These are phyloP conservation scores for Eulemur mongoz DNA, from an alignment of 2,797 vertebrate genomes.

Conservation along the genomic window DNA sequence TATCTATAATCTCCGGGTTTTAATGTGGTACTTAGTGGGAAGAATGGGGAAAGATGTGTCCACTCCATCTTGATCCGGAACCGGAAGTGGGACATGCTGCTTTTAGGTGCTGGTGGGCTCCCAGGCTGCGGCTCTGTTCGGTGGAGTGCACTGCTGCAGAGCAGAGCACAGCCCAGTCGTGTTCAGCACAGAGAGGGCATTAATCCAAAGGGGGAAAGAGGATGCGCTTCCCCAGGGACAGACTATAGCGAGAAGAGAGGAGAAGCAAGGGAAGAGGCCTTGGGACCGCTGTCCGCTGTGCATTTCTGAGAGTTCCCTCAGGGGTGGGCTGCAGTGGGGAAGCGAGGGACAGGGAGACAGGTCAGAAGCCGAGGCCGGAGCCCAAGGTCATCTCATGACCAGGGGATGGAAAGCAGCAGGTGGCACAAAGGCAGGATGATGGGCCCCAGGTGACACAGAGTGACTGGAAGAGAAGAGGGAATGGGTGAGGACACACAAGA, in stretches of 20 bases:
- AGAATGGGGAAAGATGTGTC: neutral
- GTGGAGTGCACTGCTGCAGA: neutral
- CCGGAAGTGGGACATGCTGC: neutral
- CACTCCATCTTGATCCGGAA: neutral
- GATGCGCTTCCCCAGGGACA: neutral
- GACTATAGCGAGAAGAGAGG: neutral
- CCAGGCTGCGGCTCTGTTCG: neutral
- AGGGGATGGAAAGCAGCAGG: neutral
- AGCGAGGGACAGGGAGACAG: neutral
- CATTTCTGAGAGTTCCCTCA: neutral
- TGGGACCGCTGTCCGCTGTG: neutral
- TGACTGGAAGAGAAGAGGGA: neutral
- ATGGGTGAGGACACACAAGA: no score
- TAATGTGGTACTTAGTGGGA: neutral
- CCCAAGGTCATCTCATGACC: neutral
- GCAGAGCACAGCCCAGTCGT: rapidly evolving
- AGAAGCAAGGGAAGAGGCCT: neutral
- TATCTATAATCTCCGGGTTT: neutral
- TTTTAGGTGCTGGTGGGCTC: neutral
- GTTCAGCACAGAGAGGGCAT: neutral
- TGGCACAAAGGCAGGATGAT: neutral
- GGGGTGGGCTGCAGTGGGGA: neutral
- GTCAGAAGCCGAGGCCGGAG: neutral
- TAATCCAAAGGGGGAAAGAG: neutral
- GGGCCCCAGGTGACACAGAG: neutral